Evolutionary conservation across 2,113 vertebrate species (phyloP), one percentile per base, ranked within the genome.

Genomic region (Puma concolor): DNA sequence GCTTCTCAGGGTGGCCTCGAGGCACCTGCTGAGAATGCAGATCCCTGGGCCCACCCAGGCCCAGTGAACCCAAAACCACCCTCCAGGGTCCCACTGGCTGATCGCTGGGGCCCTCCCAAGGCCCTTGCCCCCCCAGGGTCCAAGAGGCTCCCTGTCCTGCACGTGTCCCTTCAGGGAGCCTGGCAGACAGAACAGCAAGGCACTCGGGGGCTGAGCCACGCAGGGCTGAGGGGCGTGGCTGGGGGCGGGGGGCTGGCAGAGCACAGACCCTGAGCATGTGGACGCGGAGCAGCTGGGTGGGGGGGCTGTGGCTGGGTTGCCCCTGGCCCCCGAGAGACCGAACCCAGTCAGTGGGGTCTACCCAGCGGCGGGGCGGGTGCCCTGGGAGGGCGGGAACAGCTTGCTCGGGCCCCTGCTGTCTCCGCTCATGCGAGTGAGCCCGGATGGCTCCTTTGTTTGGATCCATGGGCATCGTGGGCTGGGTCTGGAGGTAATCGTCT

Each of bases 401-500:
- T 74, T 94, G 63, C 64, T 41, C 0, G 15, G 38, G 79, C 54
- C 88, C 95, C 96, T 31, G 74, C 90, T 1, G 41, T 21, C 67
- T 72, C 79, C 31, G 48, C 74, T 86, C 72, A 27, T 60, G 95
- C 31, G 9, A 52, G 91, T 21, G 83, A 92, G 76, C 64, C 69
- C 11, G 16, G 0, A 71, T 16, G 1, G 6, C 82, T 96, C 83
- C 97, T 97, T 97, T 96, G 98, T 97, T n/a, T 64, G 97, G 79
- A 67, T 85, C 97, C 80, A 95, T 60, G 95, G 97, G 97, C 1
- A 14, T 87, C 86, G 63, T 6, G 92, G 98, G 97, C 94, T 1
- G 27, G 97, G 97, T 50, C 72, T 94, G 98, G 97, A 94, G 97
- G 98, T 91, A 87, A 98, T 97, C 98, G 95, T 98, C 98, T 98